Conservation (phyloP, 2,797 vertebrate genomes). For the Lutjanus argentimaculatus region DNA sequence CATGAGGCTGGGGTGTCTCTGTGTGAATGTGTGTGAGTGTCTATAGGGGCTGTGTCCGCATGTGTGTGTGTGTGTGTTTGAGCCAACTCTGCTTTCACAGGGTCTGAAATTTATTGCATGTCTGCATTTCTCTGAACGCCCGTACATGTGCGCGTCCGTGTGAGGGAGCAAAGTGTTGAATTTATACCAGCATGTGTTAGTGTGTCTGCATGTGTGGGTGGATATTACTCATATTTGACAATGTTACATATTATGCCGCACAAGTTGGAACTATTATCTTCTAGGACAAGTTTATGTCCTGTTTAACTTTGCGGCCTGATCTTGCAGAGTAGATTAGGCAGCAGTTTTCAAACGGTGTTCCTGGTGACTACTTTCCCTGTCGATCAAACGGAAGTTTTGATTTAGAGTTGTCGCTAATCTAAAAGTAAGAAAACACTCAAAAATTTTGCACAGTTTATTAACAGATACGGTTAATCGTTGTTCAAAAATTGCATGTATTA, state of each 20-base stretch:
- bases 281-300: slow-evolving; percentile 20
- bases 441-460: too few species aligned
- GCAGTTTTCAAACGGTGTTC: background rate
- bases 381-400: too few species aligned
- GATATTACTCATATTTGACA: slow-evolving; percentile 55
- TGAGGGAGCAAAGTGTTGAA: slow-evolving; percentile 58
- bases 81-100: slow-evolving; percentile 65
- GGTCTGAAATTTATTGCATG: slow-evolving; percentile 77
- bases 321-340: background rate
- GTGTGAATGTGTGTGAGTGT: slow-evolving; percentile 75
- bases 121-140: slow-evolving; percentile 75
- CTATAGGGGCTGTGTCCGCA: slow-evolving; percentile 62
- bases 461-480: too few species aligned
- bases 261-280: slow-evolving; percentile 36
- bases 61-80: slow-evolving; percentile 44
- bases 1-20: slow-evolving; percentile 80
- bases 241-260: slow-evolving; percentile 36
- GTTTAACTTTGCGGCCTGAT: slow-evolving; percentile 21
- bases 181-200: slow-evolving; percentile 56
- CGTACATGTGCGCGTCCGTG: slow-evolving; percentile 43
- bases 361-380: too few species aligned
- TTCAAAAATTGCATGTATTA: too few species aligned
- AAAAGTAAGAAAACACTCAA: too few species aligned
- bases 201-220: slow-evolving; percentile 34
- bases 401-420: too few species aligned